These are phyloP conservation scores for Tyria jacobaeae DNA, from an alignment of 2,888 invertebrate genomes.

Conservation along the genomic window DNA sequence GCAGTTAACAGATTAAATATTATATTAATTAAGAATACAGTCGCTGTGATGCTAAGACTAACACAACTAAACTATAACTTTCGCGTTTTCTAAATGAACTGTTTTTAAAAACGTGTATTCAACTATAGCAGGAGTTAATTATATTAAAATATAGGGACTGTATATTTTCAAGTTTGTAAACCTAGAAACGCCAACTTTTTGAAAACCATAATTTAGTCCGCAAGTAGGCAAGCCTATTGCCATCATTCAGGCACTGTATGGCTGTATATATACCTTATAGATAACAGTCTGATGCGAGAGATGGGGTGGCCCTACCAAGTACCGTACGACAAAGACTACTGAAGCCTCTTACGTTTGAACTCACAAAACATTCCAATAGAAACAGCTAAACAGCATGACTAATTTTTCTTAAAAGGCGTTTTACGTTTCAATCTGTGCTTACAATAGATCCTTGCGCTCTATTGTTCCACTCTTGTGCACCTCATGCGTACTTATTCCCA, in stretches of 20 bases:
- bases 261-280: no score
- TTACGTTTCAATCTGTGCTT: slow-evolving; percentile 46
- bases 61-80: neutral
- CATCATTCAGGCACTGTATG: no score
- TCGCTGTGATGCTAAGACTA: neutral
- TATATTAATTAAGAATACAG: neutral
- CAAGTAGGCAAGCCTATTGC: no score
- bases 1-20: neutral
- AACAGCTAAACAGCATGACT: slow-evolving; percentile 35
- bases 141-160: neutral
- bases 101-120: neutral
- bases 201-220: no score
- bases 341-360: slow-evolving; percentile 11
- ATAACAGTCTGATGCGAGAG: no score
- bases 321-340: no score
- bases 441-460: slow-evolving; percentile 41
- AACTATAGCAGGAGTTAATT: neutral
- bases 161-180: neutral
- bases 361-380: slow-evolving; percentile 14
- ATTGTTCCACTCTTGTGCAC: slow-evolving; percentile 38
- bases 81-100: slow-evolving; percentile 1
- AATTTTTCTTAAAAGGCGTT: slow-evolving; percentile 40
- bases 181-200: neutral
- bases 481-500: slow-evolving; percentile 54
- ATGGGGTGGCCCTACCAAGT: no score